These are phyloP conservation scores for Rhabdornis inornatus DNA, from an alignment of 2,113 vertebrate genomes.

Conservation along the genomic window DNA sequence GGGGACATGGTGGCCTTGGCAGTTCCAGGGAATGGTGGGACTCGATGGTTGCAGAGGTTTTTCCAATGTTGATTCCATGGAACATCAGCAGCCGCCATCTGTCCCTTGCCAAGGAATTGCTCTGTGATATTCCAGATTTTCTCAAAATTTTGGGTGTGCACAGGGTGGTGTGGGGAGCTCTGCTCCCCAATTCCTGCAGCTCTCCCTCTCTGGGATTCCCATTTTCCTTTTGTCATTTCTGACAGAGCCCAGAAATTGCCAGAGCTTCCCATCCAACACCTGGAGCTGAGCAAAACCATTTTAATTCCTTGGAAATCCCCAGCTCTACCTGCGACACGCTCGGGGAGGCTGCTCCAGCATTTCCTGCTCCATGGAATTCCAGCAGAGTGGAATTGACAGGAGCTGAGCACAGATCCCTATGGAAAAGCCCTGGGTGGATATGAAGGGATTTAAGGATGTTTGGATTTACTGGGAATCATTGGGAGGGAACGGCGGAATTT, in stretches of 20 bases:
- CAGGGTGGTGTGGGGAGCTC: background rate
- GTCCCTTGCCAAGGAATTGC: background rate
- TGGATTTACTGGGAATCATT: background rate
- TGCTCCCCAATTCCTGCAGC: background rate
- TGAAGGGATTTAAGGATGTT: background rate
- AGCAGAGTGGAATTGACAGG: background rate
- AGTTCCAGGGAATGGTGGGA: fast-evolving
- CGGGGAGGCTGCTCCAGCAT: background rate
- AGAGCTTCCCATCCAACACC: fast-evolving
- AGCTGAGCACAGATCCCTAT: background rate
- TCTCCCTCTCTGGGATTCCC: background rate
- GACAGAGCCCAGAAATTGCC: background rate
- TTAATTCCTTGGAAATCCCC: background rate
- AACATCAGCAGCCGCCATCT: background rate
- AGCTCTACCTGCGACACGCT: background rate
- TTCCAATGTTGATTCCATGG: background rate
- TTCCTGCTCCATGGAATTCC: background rate
- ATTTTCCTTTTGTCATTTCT: background rate
- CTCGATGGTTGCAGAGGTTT: fast-evolving
- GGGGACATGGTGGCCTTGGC: background rate
- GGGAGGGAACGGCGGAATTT: background rate
- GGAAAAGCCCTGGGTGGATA: background rate
- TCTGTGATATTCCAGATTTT: background rate
- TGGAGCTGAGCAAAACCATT: background rate
- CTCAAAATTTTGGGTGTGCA: fast-evolving